Conservation (phyloP, 2,797 vertebrate species). For the Gila robusta region DNA sequence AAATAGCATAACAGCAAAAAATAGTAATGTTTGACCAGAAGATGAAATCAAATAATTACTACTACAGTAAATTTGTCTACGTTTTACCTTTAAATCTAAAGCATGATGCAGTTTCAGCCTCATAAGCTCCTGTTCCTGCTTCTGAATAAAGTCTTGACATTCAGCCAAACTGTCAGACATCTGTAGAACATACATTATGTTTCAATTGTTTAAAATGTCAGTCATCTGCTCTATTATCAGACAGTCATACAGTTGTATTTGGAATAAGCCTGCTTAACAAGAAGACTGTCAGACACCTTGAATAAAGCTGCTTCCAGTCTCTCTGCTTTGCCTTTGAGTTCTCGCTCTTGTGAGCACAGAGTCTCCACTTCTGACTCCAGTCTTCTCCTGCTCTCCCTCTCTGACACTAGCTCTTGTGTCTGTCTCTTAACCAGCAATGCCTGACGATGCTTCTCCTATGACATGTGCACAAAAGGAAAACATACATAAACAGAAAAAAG, state of each 20-base stretch:
- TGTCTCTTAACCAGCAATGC: conserved; percentile 77
- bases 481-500: neutral
- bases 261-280: neutral
- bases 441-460: conserved; percentile 82
- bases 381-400: conserved; percentile 79
- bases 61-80: conserved; percentile 3
- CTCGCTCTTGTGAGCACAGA: conserved; percentile 79
- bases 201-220: too few relatives aligned
- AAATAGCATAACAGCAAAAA: conserved; percentile 5
- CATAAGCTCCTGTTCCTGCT: conserved; percentile 84
- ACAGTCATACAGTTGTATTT: neutral
- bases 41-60: conserved; percentile 13
- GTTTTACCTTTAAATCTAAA: conserved; percentile 83
- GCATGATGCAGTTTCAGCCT: conserved; percentile 84
- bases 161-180: conserved; percentile 85
- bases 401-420: conserved; percentile 73
- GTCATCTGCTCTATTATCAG: neutral
- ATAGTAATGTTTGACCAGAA: neutral
- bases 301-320: conserved; percentile 84
- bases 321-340: conserved; percentile 76
- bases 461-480: conserved; percentile 12
- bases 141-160: conserved; percentile 87
- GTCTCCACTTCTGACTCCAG: conserved; percentile 80
- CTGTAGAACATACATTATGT: conserved; percentile 70
- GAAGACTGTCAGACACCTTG: conserved; percentile 78